Conservation (phyloP, 2,888 invertebrate species). For the Tetropium fuscum region DNA sequence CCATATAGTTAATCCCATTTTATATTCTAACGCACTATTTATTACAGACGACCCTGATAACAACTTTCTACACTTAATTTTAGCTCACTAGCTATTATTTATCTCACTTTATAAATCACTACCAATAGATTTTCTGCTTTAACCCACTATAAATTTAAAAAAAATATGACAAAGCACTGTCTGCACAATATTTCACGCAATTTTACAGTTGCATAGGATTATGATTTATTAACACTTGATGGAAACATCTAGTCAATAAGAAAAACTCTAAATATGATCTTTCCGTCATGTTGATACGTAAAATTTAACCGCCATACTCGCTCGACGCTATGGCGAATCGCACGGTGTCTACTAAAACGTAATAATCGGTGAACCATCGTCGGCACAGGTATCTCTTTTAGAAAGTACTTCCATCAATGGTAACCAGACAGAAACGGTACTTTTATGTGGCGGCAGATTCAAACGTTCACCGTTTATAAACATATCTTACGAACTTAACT, state of each 20-base stretch:
- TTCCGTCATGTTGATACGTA: constrained; percentile 19
- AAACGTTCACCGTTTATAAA: too few species aligned
- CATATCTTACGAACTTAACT: too few species aligned
- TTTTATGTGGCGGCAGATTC: constrained; percentile 33
- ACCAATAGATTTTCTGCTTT: too few species aligned
- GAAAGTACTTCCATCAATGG: constrained; percentile 38
- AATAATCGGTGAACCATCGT: constrained; percentile 37
- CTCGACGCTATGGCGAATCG: constrained; percentile 45
- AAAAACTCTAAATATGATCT: constrained; percentile 7
- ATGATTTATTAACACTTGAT: background rate
- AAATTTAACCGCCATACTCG: constrained; percentile 43
- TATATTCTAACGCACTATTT: constrained; percentile 26
- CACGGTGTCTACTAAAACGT: constrained; percentile 39
- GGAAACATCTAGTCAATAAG: constrained; percentile 4
- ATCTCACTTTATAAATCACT: too few species aligned
- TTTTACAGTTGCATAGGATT: background rate
- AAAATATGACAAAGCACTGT: too few species aligned
- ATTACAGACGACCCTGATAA: background rate
- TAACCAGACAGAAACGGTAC: constrained; percentile 33
- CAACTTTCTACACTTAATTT: constrained; percentile 19
- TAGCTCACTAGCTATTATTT: too few species aligned
- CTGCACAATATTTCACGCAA: constrained; percentile 11
- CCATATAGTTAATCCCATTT: constrained; percentile 49
- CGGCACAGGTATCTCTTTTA: constrained; percentile 40
- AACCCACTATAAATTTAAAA: too few species aligned